Evolutionary conservation across 2,113 vertebrate genomes (phyloP).

Genomic region (Cettia cetti): DNA sequence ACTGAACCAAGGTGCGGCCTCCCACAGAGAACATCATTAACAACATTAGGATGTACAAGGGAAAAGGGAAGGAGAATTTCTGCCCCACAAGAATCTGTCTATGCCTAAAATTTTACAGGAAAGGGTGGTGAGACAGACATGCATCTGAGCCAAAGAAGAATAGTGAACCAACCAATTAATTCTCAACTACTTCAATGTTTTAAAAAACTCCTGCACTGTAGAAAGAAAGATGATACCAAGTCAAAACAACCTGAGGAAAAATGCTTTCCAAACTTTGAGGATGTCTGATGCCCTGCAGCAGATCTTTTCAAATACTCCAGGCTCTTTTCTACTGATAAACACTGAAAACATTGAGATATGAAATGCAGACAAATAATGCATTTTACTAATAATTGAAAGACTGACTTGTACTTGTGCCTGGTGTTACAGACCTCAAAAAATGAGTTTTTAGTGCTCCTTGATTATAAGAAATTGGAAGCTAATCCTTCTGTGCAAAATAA

Average conservation of each 20-base stretch:
- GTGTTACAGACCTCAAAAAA: background rate
- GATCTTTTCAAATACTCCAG: background rate
- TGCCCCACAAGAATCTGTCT: background rate
- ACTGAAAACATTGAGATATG: background rate
- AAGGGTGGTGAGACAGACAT: accelerated
- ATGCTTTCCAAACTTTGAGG: background rate
- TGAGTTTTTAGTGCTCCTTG: background rate
- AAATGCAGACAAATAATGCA: background rate
- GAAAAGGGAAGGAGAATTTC: background rate
- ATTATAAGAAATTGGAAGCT: background rate
- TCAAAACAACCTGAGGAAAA: background rate
- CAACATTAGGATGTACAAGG: background rate
- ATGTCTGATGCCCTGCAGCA: background rate
- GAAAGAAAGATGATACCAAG: background rate
- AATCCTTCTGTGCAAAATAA: background rate
- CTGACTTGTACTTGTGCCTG: background rate
- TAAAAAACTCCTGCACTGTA: background rate
- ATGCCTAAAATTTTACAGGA: background rate
- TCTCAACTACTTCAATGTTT: background rate
- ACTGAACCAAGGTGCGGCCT: background rate
- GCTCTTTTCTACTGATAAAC: background rate
- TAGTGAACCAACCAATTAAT: background rate
- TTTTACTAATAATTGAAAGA: background rate
- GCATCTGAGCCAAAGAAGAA: background rate
- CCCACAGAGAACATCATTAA: background rate